phyloP scores from a whole-genome alignment of 2,888 invertebrate species.

The Oasisia sp. region DNA sequence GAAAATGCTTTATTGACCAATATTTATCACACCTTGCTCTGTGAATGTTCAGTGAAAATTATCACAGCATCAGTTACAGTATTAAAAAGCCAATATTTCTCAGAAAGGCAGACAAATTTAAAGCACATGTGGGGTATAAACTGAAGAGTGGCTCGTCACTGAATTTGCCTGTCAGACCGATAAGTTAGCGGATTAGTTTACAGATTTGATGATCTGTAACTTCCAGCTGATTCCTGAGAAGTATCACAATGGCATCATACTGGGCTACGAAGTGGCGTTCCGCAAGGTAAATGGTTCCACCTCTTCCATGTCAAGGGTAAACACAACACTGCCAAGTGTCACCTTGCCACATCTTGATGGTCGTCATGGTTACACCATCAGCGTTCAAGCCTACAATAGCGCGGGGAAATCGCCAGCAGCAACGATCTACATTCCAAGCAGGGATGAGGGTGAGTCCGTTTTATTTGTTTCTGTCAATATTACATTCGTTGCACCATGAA shows the following conservation, averaged over 20 bases:
- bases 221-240: neutral
- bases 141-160: too few relatives aligned
- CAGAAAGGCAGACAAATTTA: too few relatives aligned
- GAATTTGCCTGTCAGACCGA: too few relatives aligned
- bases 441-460: neutral
- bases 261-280: neutral
- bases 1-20: too few relatives aligned
- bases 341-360: neutral
- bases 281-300: neutral
- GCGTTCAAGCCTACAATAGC: neutral
- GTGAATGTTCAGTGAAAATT: too few relatives aligned
- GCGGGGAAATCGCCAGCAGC: neutral
- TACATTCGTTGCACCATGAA: too few relatives aligned
- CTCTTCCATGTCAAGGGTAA: neutral
- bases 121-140: too few relatives aligned
- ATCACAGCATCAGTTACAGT: too few relatives aligned
- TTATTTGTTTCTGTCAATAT: neutral
- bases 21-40: too few relatives aligned
- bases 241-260: neutral
- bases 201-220: neutral
- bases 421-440: neutral
- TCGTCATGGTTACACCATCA: constrained; percentile 12
- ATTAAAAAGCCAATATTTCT: too few relatives aligned
- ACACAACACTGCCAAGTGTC: neutral
- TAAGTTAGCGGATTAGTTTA: neutral